These are phyloP conservation scores for Peromyscus attwateri DNA, from an alignment of 2,797 vertebrate species.

Conservation along the genomic window DNA sequence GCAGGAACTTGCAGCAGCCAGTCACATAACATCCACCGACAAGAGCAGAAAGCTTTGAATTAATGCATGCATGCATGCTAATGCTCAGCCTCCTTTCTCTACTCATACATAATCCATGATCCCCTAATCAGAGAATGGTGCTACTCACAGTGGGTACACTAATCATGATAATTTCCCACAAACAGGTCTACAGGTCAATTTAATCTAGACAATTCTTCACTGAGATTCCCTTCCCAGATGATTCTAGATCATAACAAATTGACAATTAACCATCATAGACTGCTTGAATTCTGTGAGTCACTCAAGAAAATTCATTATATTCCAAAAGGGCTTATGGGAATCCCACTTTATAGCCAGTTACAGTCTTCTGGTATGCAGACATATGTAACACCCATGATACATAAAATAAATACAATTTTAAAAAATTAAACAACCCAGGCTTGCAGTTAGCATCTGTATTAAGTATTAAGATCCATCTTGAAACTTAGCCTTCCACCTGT, in stretches of 20 bases:
- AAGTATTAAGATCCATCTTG: background rate
- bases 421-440: background rate
- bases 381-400: background rate
- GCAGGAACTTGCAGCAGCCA: too few species aligned
- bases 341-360: background rate
- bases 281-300: background rate
- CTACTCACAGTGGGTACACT: background rate
- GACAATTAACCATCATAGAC: background rate
- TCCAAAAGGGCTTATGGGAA: background rate
- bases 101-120: background rate
- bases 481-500: background rate
- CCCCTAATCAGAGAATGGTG: background rate
- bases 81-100: background rate
- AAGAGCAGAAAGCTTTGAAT: background rate
- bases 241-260: background rate
- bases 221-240: background rate
- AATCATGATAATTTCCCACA: background rate
- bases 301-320: background rate
- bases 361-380: background rate
- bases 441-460: background rate
- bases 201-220: background rate
- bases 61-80: background rate
- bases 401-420: background rate
- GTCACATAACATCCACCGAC: background rate
- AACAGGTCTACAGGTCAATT: background rate